Evolutionary conservation across 1,140 invertebrate species (phyloP), one percentile per base, ranked within the genome.

Genomic region (Amphibalanus amphitrite): DNA sequence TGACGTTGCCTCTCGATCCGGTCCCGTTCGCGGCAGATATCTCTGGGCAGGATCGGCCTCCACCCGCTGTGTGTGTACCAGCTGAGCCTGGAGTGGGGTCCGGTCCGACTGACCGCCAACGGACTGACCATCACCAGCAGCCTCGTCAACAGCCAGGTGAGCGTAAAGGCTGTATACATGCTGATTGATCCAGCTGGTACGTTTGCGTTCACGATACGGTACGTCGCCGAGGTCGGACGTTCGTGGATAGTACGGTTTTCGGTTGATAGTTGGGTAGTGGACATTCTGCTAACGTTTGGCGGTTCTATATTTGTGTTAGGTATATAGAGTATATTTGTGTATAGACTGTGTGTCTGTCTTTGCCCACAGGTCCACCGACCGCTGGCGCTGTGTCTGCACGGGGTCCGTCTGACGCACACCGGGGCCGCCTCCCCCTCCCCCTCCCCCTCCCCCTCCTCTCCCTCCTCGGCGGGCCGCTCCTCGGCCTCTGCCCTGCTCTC

Each of bases 31-130:
- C n/a, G n/a, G n/a, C 64, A 65, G 64, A 65, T 25, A 13, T 40
- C 28, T 28, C 40, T 69, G 29, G 33, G 29, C 15, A 69, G 26
- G 28, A 68, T 28, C 29, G 28, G 30, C 6, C 40, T 69, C 33
- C 64, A 69, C 70, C 70, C 25, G 29, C 28, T 72, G 40, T 72
- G 26, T 72, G 40, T 28, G 25, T 70, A 38, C 28, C 0, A 71
- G 29, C 71, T 70, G 71, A 28, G 69, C 17, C 71, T 64, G 65
- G 71, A 20, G 25, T 59, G 38, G 13, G 29, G 30, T 13, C 25
- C 17, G 26, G 13, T 29, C 40, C n/a, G 65, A 4, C 64, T 72
- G 20, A 6, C 30, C 13, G 47, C 71, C 26, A 25, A 65, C 64
- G 10, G 64, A 25, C 6, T 65, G 10, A n/a, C 4, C 8, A 6